Conservation (phyloP, 2,888 invertebrate genomes). For the Nebria salina region DNA sequence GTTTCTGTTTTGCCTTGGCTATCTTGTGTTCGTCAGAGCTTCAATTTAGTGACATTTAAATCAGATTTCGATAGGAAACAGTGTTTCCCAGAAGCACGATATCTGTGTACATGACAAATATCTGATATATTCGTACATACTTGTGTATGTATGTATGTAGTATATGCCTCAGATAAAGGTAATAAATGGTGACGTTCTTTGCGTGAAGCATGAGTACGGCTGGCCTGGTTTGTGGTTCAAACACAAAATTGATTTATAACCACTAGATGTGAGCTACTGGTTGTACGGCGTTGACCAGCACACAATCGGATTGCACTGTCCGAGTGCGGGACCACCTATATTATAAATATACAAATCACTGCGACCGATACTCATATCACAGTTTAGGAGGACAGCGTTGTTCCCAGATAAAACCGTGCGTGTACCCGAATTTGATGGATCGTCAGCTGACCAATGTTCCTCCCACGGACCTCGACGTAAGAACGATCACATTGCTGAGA, state of each 20-base stretch:
- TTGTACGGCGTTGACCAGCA: neutral
- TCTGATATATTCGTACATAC: neutral
- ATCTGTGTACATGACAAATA: too few species aligned
- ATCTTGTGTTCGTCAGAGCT: too few species aligned
- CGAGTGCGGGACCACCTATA: conserved; percentile 28
- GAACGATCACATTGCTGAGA: conserved; percentile 34
- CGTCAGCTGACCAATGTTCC: conserved; percentile 16
- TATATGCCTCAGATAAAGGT: neutral
- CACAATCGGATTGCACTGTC: neutral
- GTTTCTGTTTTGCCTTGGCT: too few species aligned
- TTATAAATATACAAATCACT: conserved; percentile 31
- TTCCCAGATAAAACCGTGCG: conserved; percentile 28
- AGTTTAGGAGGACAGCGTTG: conserved; percentile 40
- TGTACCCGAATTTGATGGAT: conserved; percentile 16
- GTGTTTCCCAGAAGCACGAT: too few species aligned
- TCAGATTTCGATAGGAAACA: too few species aligned
- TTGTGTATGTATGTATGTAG: neutral
- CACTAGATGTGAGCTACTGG: conserved; percentile 8
- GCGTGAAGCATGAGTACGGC: conserved; percentile 25
- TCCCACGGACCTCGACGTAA: conserved; percentile 40
- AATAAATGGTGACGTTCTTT: conserved; percentile 2
- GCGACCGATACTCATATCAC: conserved; percentile 23
- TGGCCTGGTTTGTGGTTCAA: neutral
- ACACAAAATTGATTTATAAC: conserved; percentile 3
- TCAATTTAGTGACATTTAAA: too few species aligned